phyloP scores from a whole-genome alignment of 2,888 invertebrate species.

The Orchestes rusci region DNA sequence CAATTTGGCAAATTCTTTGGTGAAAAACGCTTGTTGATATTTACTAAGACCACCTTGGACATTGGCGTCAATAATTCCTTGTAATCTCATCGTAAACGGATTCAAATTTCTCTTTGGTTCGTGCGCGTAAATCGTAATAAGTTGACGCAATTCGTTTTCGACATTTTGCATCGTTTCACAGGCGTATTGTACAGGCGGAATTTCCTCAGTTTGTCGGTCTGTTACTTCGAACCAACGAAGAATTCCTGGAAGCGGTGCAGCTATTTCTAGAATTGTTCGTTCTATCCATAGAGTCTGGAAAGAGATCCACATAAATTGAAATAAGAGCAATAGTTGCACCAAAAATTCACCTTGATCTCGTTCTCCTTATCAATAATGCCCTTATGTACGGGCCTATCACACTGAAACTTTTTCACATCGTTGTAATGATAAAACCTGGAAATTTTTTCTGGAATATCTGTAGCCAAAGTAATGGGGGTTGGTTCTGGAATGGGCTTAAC shows the following conservation, averaged over 20 bases:
- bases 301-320: too few relatives aligned
- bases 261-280: conserved; percentile 77
- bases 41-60: conserved; percentile 76
- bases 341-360: conserved; percentile 76
- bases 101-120: conserved; percentile 80
- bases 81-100: conserved; percentile 85
- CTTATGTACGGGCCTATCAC: conserved; percentile 83
- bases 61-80: conserved; percentile 62
- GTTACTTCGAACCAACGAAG: conserved; percentile 90
- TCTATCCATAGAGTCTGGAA: conserved; percentile 87
- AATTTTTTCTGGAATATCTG: conserved; percentile 77
- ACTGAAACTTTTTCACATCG: conserved; percentile 83
- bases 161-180: conserved; percentile 91
- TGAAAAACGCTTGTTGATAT: conserved; percentile 92
- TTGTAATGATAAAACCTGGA: conserved; percentile 86
- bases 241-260: conserved; percentile 81
- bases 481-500: conserved; percentile 82
- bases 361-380: conserved; percentile 89
- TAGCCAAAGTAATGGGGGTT: conserved; percentile 44
- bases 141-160: conserved; percentile 74
- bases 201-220: conserved; percentile 63
- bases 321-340: too few relatives aligned
- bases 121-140: conserved; percentile 72
- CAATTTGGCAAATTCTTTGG: conserved; percentile 62
- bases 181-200: conserved; percentile 77